These are phyloP conservation scores for Dysidea cf. avara DNA, from an alignment of 37 sponge, comb jelly and placozoan genomes.

Conservation along the genomic window DNA sequence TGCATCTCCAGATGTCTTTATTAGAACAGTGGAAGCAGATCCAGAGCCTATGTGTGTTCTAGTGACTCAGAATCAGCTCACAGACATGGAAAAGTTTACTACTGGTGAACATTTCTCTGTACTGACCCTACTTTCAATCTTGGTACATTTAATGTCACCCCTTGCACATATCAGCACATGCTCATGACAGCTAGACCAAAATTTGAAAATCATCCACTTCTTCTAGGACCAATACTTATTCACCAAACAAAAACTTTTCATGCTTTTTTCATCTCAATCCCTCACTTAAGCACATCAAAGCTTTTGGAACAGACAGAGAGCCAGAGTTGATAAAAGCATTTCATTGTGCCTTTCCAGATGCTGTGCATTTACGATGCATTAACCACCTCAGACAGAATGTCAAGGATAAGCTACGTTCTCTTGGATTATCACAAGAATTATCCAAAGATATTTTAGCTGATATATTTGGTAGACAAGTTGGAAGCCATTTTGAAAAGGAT, in stretches of 20 bases:
- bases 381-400: conserved; percentile 30
- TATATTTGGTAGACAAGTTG: conserved; percentile 24
- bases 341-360: conserved; percentile 9
- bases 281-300: background rate
- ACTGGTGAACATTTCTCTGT: background rate
- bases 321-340: conserved; percentile 50
- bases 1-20: background rate
- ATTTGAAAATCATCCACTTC: conserved; percentile 2
- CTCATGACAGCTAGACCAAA: conserved; percentile 7
- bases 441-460: conserved; percentile 17
- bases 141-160: conserved; percentile 35
- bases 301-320: conserved; percentile 51
- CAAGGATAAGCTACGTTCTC: conserved; percentile 22
- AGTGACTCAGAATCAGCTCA: conserved; percentile 26
- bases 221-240: conserved; percentile 33
- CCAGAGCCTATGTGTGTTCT: conserved; percentile 51
- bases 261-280: conserved; percentile 28
- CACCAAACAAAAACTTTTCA: conserved; percentile 36
- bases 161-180: conserved; percentile 21
- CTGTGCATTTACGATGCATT: conserved; percentile 23
- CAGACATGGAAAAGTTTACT: conserved; percentile 4
- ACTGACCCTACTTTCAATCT: conserved; percentile 47
- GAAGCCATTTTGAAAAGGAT: conserved; percentile 20
- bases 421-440: conserved; percentile 5
- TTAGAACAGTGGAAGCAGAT: conserved; percentile 29